A percentile compares a stretch with the other conserved stretches of the same genome.
phyloP scores from a whole-genome alignment of 2,888 invertebrate species.

The Chamaedrilus cognettii region DNA sequence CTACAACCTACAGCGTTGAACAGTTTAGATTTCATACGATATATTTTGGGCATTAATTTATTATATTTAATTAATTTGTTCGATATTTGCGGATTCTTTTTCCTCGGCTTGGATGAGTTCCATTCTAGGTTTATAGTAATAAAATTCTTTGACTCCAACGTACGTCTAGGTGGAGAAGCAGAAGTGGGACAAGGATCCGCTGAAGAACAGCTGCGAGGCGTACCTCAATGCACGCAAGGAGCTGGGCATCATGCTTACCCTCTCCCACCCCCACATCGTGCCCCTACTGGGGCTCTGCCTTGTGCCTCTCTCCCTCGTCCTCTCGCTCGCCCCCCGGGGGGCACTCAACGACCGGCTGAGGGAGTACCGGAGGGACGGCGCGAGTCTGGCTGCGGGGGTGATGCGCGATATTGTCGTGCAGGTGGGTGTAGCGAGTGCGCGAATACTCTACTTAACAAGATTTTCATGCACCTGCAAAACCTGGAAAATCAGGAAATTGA shows the following conservation, averaged over 20 bases:
- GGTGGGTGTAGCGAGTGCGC: no score
- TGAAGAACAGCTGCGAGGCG: slow-evolving; percentile 91
- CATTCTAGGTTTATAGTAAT: no score
- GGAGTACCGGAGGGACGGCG: slow-evolving; percentile 83
- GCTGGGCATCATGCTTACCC: slow-evolving; percentile 81
- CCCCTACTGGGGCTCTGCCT: slow-evolving; percentile 88
- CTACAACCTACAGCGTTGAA: no score
- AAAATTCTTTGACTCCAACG: no score
- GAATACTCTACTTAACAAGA: no score
- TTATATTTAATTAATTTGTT: not conserved
- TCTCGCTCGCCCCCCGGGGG: slow-evolving; percentile 87
- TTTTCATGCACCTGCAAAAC: no score
- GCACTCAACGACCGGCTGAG: slow-evolving; percentile 82
- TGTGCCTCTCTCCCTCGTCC: slow-evolving; percentile 83
- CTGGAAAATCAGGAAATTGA: no score
- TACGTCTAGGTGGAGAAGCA: slow-evolving; percentile 31
- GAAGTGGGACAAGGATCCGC: slow-evolving; percentile 85
- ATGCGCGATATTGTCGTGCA: slow-evolving; percentile 86
- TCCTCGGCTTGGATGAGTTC: no score
- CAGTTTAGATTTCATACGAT: no score
- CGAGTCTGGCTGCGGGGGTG: slow-evolving; percentile 76
- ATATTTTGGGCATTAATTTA: no score
- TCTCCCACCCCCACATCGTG: slow-evolving; percentile 90
- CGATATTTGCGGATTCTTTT: no score
- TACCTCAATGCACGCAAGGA: slow-evolving; percentile 97